Base-by-base conservation (phyloP, 2,113 vertebrate genomes). In the Oncorhynchus tshawytscha region DNA sequence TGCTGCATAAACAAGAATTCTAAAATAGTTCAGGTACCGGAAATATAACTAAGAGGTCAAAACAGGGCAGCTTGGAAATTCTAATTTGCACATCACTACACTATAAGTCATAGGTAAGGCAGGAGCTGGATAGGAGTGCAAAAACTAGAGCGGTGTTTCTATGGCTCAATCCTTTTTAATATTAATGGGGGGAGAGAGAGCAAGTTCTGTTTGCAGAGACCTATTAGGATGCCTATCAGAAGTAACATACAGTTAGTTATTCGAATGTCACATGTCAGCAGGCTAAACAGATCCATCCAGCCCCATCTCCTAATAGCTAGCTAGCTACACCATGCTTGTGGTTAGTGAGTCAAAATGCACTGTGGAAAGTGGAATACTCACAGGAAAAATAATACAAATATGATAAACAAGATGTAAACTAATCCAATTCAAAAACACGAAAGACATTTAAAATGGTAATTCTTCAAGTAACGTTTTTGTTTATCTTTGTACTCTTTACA, bases 1-100 rank as follows among this genome's bases (percentile, higher is more conserved):
- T 88, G 81, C 72, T 80, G 88, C 88, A 92, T 45, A 94, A 93
- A 93, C 90, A 94, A 91, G 83, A 82, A 88, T 84, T 88, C 57
- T 84, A 88, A 88, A 91, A 91, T 81, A 90, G 90, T 87, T 78
- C 65, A 48, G 85, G 84, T 87, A 82, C 82, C 85, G 83, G 90
- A 90, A 89, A 85, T 89, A 83, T 87, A 87, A 86, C 85, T 71
- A 76, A 82, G 81, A 87, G 89, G 91, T 92, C 89, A 90, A 86
- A 54, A 89, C 70, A 80, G 86, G 85, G 77, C 85, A 82, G 82
- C 18, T 15, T 74, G 81, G 76, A 88, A 86, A 85, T 82, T 86
- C 83, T 91, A 84, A 92, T 91, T 92, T 93, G 82, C 86, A 87
- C 83, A 76, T 62, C 1, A 71, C 80, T 82, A 72, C 65, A 81